Evolutionary conservation across 2,888 invertebrate genomes (phyloP), one percentile per base, ranked within the genome.

Genomic region (Helobdella robusta): DNA sequence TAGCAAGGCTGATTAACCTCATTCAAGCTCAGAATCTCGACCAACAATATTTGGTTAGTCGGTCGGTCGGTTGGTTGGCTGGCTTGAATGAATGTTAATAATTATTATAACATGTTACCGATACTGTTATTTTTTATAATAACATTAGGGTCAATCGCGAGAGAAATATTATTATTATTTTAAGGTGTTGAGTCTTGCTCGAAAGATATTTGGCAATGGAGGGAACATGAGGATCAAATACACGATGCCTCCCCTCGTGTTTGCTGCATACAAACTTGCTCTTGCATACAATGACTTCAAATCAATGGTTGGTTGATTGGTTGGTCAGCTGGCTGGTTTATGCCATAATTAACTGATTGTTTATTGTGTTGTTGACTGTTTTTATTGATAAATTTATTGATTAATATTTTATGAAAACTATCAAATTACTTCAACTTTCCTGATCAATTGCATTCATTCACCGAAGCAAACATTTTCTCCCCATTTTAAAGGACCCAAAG

Each of bases 241-340:
- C 79, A 91, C 92, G 0, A 84, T 98, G 72, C 97, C 98, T 25
- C 91, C 97, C 0, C 84, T 98, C 36, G 85, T 97, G 63, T 95
- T 97, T 81, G 89, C 91, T 78, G 91, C 94, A 0, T 95, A 76
- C 68, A 73, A 74, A 63, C 82, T 97, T 36, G 90, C 93, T 0
- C 88, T 87, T 77, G 85, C 86, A 64, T 95, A 92, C 76, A 86
- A 86, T 76, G 84, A 85, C 18, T 82, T 87, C 20, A 84, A 85
- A 67, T 86, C 88, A 11, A 85, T 89, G 83, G 87, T 87, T 71
- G 68, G 76, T 65, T 30, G 2, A 5, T n/a, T 4, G 4, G 50
- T 8, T 8, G 23, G 8, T 6, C 3, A 30, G 30, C 18, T 54
- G 23, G 54, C 18, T 54, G 54, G 54, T 54, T 25, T 28, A 4